Evolutionary conservation across 2,797 vertebrate genomes (phyloP).

Genomic region (Micrastur ruficollis): DNA sequence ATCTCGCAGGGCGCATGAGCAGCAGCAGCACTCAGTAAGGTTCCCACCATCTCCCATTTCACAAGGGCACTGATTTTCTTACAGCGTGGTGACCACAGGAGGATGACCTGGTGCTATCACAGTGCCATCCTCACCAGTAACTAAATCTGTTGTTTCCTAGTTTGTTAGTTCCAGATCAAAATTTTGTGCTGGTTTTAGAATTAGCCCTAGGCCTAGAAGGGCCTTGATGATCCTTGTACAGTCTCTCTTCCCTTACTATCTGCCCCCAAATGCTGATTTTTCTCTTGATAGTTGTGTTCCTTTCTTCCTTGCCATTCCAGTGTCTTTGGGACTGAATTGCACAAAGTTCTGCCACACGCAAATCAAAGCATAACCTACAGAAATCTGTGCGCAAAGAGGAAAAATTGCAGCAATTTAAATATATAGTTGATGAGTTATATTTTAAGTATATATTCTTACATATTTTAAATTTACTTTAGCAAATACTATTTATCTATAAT

Average conservation of each 20-base stretch:
- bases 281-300: not conserved
- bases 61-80: not conserved
- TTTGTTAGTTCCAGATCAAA: not conserved
- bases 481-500: not conserved
- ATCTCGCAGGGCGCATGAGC: not conserved
- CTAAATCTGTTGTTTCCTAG: not conserved
- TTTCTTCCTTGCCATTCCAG: not conserved
- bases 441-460: not conserved
- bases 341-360: not conserved
- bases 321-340: not conserved
- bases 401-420: not conserved
- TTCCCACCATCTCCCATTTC: not conserved
- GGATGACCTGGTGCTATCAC: not conserved
- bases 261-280: not conserved
- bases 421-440: not conserved
- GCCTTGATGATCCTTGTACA: not conserved
- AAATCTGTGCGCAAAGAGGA: not conserved
- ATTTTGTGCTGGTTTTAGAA: not conserved
- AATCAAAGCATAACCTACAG: not conserved
- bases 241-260: not conserved
- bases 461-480: not conserved
- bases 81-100: not conserved
- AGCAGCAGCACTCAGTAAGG: slow-evolving; percentile 11
- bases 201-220: not conserved
- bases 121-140: not conserved